A percentile compares a stretch with the other conserved stretches of the same genome.
Conservation (phyloP, 1,140 invertebrate species). For the Philaenus spumarius region DNA sequence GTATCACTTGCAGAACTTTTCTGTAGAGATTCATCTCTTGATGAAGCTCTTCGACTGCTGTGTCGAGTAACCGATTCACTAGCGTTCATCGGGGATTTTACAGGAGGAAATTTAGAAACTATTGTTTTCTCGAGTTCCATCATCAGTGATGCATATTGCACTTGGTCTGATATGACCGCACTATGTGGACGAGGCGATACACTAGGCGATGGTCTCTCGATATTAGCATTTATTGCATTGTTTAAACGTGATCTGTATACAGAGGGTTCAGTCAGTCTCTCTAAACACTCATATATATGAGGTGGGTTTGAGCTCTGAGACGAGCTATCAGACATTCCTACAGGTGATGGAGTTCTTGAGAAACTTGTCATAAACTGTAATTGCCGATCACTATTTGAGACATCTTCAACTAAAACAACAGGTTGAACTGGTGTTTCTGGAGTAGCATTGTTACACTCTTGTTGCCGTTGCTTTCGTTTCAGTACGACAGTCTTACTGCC, state of each 20-base stretch:
- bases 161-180: conserved; percentile 25
- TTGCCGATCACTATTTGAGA: conserved; percentile 32
- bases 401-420: conserved; percentile 12
- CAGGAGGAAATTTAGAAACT: conserved; percentile 12
- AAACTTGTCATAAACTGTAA: conserved; percentile 44
- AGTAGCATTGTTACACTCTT: not conserved
- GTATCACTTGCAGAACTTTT: conserved; percentile 18
- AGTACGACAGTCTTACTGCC: conserved; percentile 16
- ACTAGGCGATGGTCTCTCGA: conserved; percentile 27
- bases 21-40: conserved; percentile 6
- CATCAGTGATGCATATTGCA: conserved; percentile 44
- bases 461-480: conserved; percentile 5
- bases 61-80: conserved; percentile 9
- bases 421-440: conserved; percentile 6
- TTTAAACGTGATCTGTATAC: conserved; percentile 39
- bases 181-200: conserved; percentile 36
- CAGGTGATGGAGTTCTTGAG: conserved; percentile 40
- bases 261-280: conserved; percentile 39
- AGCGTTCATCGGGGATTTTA: not conserved
- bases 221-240: conserved; percentile 29
- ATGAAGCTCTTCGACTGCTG: conserved; percentile 10
- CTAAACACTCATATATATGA: conserved; percentile 42
- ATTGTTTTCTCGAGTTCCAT: conserved; percentile 39
- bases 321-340: conserved; percentile 38
- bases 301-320: conserved; percentile 36